Conservation (phyloP, 2,888 invertebrate genomes). For the Diarsia mendica region DNA sequence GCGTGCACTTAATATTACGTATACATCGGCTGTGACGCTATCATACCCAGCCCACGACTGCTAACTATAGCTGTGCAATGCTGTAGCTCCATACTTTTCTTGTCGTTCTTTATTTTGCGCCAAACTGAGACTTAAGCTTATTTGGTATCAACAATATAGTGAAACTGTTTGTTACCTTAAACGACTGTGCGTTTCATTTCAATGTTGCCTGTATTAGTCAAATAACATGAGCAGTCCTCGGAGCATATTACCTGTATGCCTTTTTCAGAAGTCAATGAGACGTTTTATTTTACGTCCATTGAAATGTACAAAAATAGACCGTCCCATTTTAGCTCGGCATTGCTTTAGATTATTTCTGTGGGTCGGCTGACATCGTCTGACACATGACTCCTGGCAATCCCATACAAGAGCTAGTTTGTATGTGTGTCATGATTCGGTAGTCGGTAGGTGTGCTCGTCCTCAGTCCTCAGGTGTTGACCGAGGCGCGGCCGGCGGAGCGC, state of each 20-base stretch:
- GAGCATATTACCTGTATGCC: slow-evolving; percentile 43
- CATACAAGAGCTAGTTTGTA: slow-evolving; percentile 41
- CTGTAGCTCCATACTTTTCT: slow-evolving; percentile 50
- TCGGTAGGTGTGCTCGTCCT: slow-evolving; percentile 52
- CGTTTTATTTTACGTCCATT: slow-evolving; percentile 54
- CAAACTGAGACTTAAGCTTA: slow-evolving; percentile 54
- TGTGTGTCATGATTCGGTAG: slow-evolving; percentile 62
- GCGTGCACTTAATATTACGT: slow-evolving; percentile 67
- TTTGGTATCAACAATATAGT: slow-evolving; percentile 59
- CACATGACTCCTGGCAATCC: slow-evolving; percentile 24
- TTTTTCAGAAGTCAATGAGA: slow-evolving; percentile 55
- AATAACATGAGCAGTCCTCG: slow-evolving; percentile 45
- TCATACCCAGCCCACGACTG: slow-evolving; percentile 65
- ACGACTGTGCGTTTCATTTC: slow-evolving; percentile 49
- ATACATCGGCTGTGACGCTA: slow-evolving; percentile 62
- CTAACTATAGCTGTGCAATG: slow-evolving; percentile 52
- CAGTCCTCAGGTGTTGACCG: slow-evolving; percentile 71
- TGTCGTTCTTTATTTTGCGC: slow-evolving; percentile 58
- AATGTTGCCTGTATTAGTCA: slow-evolving; percentile 58
- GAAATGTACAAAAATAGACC: slow-evolving; percentile 54
- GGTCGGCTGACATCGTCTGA: slow-evolving; percentile 52
- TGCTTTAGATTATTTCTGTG: slow-evolving; percentile 58
- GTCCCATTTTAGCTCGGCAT: slow-evolving; percentile 56
- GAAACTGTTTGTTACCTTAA: slow-evolving; percentile 55
- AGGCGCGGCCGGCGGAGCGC: slow-evolving; percentile 62